Base-by-base conservation (phyloP, 2,888 invertebrate species). In the Ariolimax columbianus region DNA sequence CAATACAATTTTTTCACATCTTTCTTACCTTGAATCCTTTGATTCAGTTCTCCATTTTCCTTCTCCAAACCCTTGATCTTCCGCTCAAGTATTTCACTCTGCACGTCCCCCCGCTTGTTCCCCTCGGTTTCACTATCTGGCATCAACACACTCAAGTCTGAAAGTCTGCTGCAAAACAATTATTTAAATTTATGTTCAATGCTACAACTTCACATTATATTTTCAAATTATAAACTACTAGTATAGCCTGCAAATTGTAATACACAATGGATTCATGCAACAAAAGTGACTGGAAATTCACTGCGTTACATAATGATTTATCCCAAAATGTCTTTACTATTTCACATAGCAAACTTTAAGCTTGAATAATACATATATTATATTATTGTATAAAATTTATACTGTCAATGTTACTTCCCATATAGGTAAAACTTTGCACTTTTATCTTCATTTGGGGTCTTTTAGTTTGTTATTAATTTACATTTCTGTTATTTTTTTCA, bases 41-140 rank as follows among this genome's bases (percentile, higher is more conserved):
- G 96, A 17, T 95, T 95, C 51, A 97, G 94, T 80, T 96, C 95
- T 19, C 95, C 95, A 91, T 97, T 97, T 92, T 97, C 97, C 78
- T 96, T 95, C 91, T 97, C 97, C 17, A 97, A 91, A 78, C 95
- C 95, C 89, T 96, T 95, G 63, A 97, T 94, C 70, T 96, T 94
- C 90, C 94, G 94, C 88, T 95, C 95, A 88, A 93, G 94, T 14
- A 94, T 93, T 84, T 94, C 91, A 11, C 87, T 89, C 43, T 90
- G 91, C 75, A 92, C 88, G 77, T 91, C 90, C 79, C 92, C 92
- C 33, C 91, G 87, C 77, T 91, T 88, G 75, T 91, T 91, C n/a
- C 90, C 88, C 51, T 92, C 91, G 36, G 88, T 88, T 40, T 91
- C 88, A n/a, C 83, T 85, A 72, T 88, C 85, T 17, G 88, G 88